Evolutionary conservation across 2,888 invertebrate species (phyloP).

Genomic region (Diogma glabrata): DNA sequence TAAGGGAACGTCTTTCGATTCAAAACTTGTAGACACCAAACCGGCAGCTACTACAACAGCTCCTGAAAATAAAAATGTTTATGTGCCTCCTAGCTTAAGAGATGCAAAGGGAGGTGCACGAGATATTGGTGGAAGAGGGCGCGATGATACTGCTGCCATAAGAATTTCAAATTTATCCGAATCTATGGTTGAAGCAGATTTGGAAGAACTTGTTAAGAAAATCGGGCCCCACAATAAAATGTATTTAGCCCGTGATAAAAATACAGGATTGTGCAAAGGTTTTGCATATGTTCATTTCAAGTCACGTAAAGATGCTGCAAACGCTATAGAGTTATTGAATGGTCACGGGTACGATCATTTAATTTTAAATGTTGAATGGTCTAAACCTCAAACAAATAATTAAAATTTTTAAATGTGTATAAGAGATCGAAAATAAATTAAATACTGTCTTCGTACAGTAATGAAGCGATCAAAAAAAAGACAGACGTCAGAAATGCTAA

Average conservation of each 20-base stretch:
- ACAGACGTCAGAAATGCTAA: too few relatives aligned
- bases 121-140: constrained; percentile 50
- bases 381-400: constrained; percentile 69
- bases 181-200: constrained; percentile 86
- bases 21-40: constrained; percentile 49
- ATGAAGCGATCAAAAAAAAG: too few relatives aligned
- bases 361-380: constrained; percentile 98
- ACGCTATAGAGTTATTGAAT: constrained; percentile 79
- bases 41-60: constrained; percentile 31
- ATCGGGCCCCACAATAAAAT: constrained; percentile 90
- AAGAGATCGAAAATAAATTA: too few relatives aligned
- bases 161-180: constrained; percentile 96
- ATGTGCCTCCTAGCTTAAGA: constrained; percentile 58
- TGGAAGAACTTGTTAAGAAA: constrained; percentile 88
- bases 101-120: constrained; percentile 2
- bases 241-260: constrained; percentile 91
- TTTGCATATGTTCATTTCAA: constrained; percentile 98
- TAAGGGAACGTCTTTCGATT: constrained; percentile 76
- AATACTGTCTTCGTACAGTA: too few relatives aligned
- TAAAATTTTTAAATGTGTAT: too few relatives aligned
- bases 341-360: constrained; percentile 97
- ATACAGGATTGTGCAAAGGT: constrained; percentile 81
- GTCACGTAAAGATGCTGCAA: constrained; percentile 77
- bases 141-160: constrained; percentile 83
- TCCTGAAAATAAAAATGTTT: constrained; percentile 33